Conservation (phyloP, 2,888 invertebrate species). For the Epirrita christyi region DNA sequence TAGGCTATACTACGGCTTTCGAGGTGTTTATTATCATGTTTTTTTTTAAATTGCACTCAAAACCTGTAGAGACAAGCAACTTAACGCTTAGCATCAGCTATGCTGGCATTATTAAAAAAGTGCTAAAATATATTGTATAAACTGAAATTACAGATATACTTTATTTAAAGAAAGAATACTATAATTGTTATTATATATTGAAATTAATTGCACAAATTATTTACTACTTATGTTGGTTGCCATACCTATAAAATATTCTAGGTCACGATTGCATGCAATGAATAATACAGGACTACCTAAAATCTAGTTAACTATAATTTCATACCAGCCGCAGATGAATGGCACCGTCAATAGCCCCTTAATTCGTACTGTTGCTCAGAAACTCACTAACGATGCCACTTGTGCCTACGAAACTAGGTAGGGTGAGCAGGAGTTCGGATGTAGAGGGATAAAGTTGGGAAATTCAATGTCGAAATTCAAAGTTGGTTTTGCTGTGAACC, state of each 20-base stretch:
- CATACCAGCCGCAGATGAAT: constrained; percentile 19
- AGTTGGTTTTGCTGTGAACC: no score
- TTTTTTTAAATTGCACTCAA: no score
- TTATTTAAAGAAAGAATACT: no score
- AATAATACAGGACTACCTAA: constrained; percentile 1
- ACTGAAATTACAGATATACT: no score
- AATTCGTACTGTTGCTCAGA: constrained; percentile 33
- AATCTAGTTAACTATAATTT: constrained; percentile 17
- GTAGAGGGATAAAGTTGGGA: background rate
- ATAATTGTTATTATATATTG: no score
- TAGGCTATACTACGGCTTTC: no score
- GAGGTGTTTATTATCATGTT: no score
- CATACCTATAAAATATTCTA: background rate
- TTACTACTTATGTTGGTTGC: no score
- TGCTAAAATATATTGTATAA: no score
- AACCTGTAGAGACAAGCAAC: no score
- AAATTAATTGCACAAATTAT: background rate
- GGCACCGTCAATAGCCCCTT: constrained; percentile 29
- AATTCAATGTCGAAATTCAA: background rate
- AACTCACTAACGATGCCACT: constrained; percentile 47
- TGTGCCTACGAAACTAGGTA: constrained; percentile 33
- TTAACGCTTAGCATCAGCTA: no score
- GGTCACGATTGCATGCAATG: constrained; percentile 4
- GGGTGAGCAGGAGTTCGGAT: constrained; percentile 15
- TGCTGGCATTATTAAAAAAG: no score